These are phyloP conservation scores for Apodemia mormo DNA, from an alignment of 2,888 invertebrate species.

Conservation along the genomic window DNA sequence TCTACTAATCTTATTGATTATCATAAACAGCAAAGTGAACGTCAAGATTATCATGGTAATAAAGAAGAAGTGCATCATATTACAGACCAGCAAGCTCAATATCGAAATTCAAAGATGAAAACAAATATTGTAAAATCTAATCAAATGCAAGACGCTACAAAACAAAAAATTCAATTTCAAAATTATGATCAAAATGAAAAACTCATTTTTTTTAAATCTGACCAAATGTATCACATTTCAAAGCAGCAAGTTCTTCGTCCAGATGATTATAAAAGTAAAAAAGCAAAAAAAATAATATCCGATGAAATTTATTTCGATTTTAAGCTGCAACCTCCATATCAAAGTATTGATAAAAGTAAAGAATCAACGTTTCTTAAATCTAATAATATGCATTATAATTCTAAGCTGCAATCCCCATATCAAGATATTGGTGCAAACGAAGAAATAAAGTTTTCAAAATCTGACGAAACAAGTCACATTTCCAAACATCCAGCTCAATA, in stretches of 20 bases:
- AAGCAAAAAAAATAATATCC: neutral
- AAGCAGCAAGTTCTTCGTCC: too few species aligned
- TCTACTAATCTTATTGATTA: neutral
- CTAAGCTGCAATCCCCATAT: neutral
- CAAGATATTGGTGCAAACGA: neutral
- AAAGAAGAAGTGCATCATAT: neutral
- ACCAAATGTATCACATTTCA: too few species aligned
- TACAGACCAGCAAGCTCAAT: neutral
- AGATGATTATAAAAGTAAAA: neutral
- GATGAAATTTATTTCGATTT: neutral
- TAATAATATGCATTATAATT: neutral
- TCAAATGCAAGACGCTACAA: neutral
- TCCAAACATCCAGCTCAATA: neutral
- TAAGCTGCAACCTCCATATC: too few species aligned
- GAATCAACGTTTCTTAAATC: neutral
- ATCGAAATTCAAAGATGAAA: neutral
- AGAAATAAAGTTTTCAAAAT: neutral
- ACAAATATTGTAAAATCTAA: neutral
- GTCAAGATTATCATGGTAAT: neutral
- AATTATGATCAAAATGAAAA: too few species aligned
- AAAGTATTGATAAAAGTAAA: neutral
- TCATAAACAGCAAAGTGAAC: neutral
- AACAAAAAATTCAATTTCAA: neutral
- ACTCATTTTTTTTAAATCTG: too few species aligned
- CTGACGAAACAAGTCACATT: neutral